Evolutionary conservation across 2,888 invertebrate species (phyloP), one percentile per base, ranked within the genome.

Genomic region (Charanyca ferruginea): DNA sequence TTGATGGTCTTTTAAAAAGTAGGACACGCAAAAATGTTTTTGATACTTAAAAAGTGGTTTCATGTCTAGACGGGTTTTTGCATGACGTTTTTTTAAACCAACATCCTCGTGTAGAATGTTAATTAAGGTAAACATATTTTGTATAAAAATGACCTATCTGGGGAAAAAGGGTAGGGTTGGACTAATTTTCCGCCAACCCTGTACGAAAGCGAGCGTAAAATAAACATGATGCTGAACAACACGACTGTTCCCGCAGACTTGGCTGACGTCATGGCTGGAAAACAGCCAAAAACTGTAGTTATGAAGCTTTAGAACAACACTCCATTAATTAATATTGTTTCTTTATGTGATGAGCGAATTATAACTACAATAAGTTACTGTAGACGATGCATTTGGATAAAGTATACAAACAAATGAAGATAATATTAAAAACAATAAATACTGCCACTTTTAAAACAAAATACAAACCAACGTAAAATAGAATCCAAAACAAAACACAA

Each of bases 91-190:
- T n/a, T n/a, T n/a, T 11, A 45, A 69, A 44, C 9, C n/a, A 18
- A 38, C 28, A 52, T 52, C 13, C 28, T 54, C 8, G 11, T 18
- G 49, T 23, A 38, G 28, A 63, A 61, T 66, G 73, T 66, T 74
- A 73, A 74, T 77, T 73, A 61, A 73, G 8, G n/a, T 18, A 57
- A 77, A 60, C 52, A 61, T 8, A 45, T 28, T 52, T 45, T 53
- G 23, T 44, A 11, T 44, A 23, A 59, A 77, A 73, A 48, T 20
- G 16, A 8, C 18, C 23, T 22, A 16, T 51, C 28, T 32, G 44
- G 38, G 42, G 42, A 22, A 23, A 53, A 49, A 45, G 49, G 57
- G 54, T 45, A n/a, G 16, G n/a, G 20, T 4, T 38, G 23, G 35
- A n/a, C n/a, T n/a, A 63, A 73, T 63, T 73, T 57, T 16, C 41